Base-by-base conservation (phyloP, 2,797 vertebrate species). In the Aphelocoma californica region DNA sequence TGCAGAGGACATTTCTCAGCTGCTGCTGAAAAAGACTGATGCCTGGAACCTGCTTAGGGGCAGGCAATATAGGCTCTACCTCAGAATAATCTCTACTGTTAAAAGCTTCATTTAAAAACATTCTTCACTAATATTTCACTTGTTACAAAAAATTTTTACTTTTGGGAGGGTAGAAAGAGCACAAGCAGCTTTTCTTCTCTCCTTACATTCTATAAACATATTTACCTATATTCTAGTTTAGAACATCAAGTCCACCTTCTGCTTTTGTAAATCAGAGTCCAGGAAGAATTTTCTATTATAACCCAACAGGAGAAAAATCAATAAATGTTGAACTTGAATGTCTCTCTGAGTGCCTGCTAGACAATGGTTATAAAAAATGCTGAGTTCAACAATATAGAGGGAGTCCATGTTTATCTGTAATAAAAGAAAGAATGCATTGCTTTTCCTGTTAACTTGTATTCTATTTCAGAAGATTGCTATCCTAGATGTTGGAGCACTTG, bases 351-450 rank as follows among this genome's bases (percentile, higher is more conserved):
- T 72, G 47, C 51, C 36, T 92, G 19, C 61, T 94, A 84, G 72
- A 86, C 47, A 85, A 88, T n/a, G 26, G 45, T 83, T 84, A 92
- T 73, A 72, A 96, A 96, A 95, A 97, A 95, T 93, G 92, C 91
- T 96, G 93, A 95, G 84, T 85, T 28, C 13, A 81, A 42, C 47
- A 88, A 80, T 78, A 88, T 14, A 5, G 25, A 92, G 6, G 32
- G 72, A 82, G 31, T 42, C 38, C 26, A 31, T 36, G 47, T 78
- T 96, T 95, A 93, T 87, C 85, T 94, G 47, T 70, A 88, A 90
- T 47, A 60, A 42, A 88, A 70, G 47, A 67, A 65, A 65, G 8
- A 78, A 78, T 53, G 31, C 32, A 78, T 48, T 90, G 20, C 45
- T 95, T 89, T 96, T 86, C 70, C 74, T 92, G 53, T 51, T 93